These are phyloP conservation scores for Alosa sapidissima DNA, from an alignment of 2,797 vertebrate species.

Conservation along the genomic window DNA sequence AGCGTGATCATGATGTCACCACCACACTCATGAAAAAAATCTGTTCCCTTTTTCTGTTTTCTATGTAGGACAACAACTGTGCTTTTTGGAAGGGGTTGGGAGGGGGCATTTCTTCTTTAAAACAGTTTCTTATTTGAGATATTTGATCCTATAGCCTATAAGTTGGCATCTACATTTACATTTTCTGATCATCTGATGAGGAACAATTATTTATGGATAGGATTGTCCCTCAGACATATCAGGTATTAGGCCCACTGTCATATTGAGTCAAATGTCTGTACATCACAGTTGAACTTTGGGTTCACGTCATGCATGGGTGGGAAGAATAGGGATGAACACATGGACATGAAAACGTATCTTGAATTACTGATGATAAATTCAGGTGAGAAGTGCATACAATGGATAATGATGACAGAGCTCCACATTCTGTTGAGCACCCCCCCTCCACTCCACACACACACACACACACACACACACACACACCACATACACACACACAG, in stretches of 20 bases:
- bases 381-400: conserved; percentile 8
- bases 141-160: no score
- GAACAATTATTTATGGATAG: background rate
- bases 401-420: background rate
- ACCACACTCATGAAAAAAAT: no score
- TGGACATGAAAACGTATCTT: conserved; percentile 9
- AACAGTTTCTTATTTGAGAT: no score
- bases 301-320: background rate
- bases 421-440: background rate
- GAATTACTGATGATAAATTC: conserved; percentile 19
- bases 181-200: background rate
- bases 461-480: no score
- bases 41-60: no score
- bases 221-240: background rate
- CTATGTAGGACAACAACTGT: no score
- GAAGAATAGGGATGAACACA: background rate
- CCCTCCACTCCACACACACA: no score
- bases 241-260: background rate
- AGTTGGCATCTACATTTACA: no score
- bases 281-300: background rate
- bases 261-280: background rate
- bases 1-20: no score
- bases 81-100: no score
- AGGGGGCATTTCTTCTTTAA: no score
- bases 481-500: no score